Evolutionary conservation across 2,797 vertebrate genomes (phyloP), one percentile per base, ranked within the genome.

Genomic region (Takifugu ocellatus): DNA sequence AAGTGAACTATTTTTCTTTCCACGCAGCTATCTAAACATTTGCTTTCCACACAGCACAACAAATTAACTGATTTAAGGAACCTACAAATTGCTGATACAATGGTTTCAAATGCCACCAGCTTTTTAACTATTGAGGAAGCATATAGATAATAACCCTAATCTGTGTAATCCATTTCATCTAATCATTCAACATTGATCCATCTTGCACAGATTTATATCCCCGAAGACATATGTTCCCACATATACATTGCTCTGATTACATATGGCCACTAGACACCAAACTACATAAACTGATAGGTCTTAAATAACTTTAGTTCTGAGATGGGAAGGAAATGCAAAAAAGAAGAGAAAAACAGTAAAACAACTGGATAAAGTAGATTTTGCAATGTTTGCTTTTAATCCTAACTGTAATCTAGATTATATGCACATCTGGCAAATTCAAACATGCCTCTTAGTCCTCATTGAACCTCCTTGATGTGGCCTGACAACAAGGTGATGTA

Each of bases 381-480:
- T 82, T 62, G 49, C 21, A 21, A 21, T 21, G 21, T 21, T 21
- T 21, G 21, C 21, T 21, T 21, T 66, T 87, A 89, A 90, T 83
- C 80, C 75, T 54, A 76, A 56, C 3, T 78, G 76, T 83, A 88
- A 89, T 85, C 75, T 83, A 71, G 84, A 87, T 87, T 89, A 87
- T 54, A 66, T 56, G 53, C 72, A 82, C 87, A 87, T 85, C 83
- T 88, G 88, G 72, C 66, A 55, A 59, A 57, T 73, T 59, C 47
- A 29, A 59, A 53, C 10, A 1, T 66, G 68, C 54, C 33, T 67
- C 58, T 44, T 44, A 56, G 60, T 50, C 56, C 44, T 55, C 58
- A 57, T 74, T 61, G 56, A 33, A 49, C 66, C 58, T 50, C 58
- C 60, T 5, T 5, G 8, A 65, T 6, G 11, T 43, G 50, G 29